phyloP scores from a whole-genome alignment of 1,140 invertebrate genomes.

The Agrypnia vestita region DNA sequence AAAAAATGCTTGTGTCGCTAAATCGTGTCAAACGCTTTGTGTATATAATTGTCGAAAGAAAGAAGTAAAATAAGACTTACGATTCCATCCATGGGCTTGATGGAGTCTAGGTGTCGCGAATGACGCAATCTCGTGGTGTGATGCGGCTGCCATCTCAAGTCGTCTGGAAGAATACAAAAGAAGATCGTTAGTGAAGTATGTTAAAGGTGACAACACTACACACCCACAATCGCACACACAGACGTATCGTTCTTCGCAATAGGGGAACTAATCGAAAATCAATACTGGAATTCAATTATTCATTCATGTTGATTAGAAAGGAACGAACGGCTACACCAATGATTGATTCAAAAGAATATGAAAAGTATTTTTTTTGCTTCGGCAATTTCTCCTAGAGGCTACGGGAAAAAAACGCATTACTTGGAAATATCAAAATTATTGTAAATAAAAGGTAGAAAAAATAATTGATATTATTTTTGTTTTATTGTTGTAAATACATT shows the following conservation, averaged over 20 bases:
- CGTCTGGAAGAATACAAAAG: constrained; percentile 33
- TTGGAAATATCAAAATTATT: no score
- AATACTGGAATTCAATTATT: constrained; percentile 40
- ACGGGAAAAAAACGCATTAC: no score
- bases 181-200: constrained; percentile 7
- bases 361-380: no score
- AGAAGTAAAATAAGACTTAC: constrained; percentile 6
- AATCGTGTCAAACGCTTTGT: no score
- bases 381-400: no score
- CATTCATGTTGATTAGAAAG: constrained; percentile 41
- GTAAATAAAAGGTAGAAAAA: no score
- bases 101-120: constrained; percentile 25
- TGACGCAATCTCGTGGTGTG: constrained; percentile 28
- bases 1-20: no score
- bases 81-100: not conserved
- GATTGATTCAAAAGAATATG: not conserved
- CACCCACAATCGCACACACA: not conserved
- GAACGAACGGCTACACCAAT: not conserved
- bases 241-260: not conserved
- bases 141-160: constrained; percentile 21
- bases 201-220: constrained; percentile 22
- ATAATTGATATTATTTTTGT: no score
- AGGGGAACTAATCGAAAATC: constrained; percentile 42
- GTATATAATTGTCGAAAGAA: no score
- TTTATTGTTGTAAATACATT: no score